phyloP scores from a whole-genome alignment of 2,797 vertebrate species.

The Periparus ater region DNA sequence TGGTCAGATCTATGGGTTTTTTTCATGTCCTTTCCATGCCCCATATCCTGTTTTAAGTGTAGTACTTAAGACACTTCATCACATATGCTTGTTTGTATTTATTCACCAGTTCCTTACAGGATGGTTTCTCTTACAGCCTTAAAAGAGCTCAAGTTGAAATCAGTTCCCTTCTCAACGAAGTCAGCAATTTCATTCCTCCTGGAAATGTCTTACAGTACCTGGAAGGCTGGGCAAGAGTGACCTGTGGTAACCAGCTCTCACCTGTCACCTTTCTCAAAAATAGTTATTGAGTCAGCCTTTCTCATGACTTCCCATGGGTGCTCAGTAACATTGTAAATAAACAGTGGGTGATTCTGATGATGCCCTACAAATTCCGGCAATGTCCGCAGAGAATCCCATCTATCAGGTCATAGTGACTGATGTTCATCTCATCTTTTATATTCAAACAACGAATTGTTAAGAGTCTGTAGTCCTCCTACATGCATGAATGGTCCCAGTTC shows the following conservation, averaged over 20 bases:
- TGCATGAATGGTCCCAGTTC: accelerated
- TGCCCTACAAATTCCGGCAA: not conserved
- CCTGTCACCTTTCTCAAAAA: slow-evolving; percentile 57
- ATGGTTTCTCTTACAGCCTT: not conserved
- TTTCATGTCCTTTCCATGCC: not conserved
- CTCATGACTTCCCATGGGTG: slow-evolving; percentile 25
- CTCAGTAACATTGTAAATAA: slow-evolving; percentile 52
- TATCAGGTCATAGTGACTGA: not conserved
- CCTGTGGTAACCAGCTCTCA: slow-evolving; percentile 28
- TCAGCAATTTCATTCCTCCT: slow-evolving; percentile 8
- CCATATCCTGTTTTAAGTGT: not conserved
- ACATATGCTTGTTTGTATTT: not conserved
- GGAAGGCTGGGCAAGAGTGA: not conserved
- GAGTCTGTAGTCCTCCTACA: not conserved
- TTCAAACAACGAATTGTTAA: not conserved
- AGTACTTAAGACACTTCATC: not conserved
- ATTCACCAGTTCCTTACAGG: not conserved
- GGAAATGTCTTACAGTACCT: slow-evolving; percentile 3
- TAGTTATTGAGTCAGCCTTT: slow-evolving; percentile 32
- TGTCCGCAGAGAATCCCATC: not conserved
- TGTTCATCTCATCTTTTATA: not conserved
- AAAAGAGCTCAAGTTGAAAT: not conserved
- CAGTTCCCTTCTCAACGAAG: not conserved
- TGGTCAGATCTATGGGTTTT: not conserved
- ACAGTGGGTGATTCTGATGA: slow-evolving; percentile 15